These are phyloP conservation scores for Sinocyclocheilus rhinocerous DNA, from an alignment of 2,113 vertebrate species.

Conservation along the genomic window DNA sequence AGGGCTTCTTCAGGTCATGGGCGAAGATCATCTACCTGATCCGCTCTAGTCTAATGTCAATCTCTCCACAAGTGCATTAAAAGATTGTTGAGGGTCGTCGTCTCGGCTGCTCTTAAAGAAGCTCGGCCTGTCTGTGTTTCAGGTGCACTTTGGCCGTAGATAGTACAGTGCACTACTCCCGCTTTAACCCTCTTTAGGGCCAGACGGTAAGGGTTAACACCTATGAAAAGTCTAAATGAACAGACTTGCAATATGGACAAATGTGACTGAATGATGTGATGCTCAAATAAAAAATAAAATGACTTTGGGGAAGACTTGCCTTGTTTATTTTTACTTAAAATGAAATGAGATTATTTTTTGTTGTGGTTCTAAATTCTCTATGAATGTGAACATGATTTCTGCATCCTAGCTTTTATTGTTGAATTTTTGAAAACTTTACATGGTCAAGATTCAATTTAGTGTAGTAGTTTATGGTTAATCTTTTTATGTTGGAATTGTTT, in stretches of 20 bases:
- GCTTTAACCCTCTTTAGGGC: background rate
- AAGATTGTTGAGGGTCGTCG: constrained; percentile 59
- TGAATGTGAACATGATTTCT: background rate
- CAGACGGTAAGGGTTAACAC: background rate
- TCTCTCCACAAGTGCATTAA: constrained; percentile 65
- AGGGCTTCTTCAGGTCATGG: constrained; percentile 54
- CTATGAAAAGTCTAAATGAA: background rate
- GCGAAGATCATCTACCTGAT: constrained; percentile 58
- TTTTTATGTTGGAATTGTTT: background rate
- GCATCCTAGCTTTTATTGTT: background rate
- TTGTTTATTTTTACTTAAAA: background rate
- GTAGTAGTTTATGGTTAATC: background rate
- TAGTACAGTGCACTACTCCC: background rate
- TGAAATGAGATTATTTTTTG: background rate
- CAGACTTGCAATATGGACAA: background rate
- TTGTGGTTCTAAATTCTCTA: background rate
- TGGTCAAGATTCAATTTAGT: background rate
- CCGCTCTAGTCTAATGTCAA: constrained; percentile 54
- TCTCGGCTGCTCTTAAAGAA: constrained; percentile 33
- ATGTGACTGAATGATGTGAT: background rate
- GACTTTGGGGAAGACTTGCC: background rate
- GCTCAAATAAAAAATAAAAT: constrained; percentile 10
- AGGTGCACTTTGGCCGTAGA: background rate
- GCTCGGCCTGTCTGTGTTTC: constrained; percentile 17
- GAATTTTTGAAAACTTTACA: background rate